These are phyloP conservation scores for Xanthia togata DNA, from an alignment of 2,888 invertebrate species.

Conservation along the genomic window DNA sequence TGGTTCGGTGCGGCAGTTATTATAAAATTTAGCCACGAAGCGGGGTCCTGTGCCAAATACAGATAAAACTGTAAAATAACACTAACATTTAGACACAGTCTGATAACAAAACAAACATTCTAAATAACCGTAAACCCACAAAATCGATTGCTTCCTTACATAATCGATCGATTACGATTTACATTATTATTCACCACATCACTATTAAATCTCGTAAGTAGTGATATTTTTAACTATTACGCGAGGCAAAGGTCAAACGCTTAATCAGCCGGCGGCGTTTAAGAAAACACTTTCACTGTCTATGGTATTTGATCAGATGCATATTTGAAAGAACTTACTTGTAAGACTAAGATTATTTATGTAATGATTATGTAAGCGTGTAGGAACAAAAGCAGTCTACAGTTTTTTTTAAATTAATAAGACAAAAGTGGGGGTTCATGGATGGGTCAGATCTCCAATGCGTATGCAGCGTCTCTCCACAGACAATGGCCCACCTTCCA, in stretches of 20 bases:
- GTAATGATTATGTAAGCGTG: slow-evolving; percentile 8
- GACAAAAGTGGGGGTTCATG: neutral
- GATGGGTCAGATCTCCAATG: neutral
- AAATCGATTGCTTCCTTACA: slow-evolving; percentile 16
- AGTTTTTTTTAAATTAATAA: neutral
- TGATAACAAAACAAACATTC: neutral
- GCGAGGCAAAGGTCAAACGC: slow-evolving; percentile 50
- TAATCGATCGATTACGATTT: slow-evolving; percentile 23
- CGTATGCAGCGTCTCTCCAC: neutral
- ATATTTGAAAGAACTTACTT: slow-evolving; percentile 50
- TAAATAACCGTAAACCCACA: slow-evolving; percentile 9
- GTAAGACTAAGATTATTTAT: slow-evolving; percentile 35
- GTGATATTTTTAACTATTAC: slow-evolving; percentile 32
- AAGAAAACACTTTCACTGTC: slow-evolving; percentile 52
- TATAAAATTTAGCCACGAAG: neutral
- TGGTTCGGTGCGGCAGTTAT: neutral
- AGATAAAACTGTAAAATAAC: neutral
- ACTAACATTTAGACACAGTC: neutral
- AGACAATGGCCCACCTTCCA: neutral
- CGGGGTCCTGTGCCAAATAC: neutral
- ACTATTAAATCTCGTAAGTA: slow-evolving; percentile 27
- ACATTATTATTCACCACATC: slow-evolving; percentile 43
- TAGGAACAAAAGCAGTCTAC: neutral
- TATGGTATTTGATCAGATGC: slow-evolving; percentile 25
- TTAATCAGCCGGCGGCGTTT: slow-evolving; percentile 26